Base-by-base conservation (phyloP, 2,113 vertebrate species). In the Salvelinus fontinalis region DNA sequence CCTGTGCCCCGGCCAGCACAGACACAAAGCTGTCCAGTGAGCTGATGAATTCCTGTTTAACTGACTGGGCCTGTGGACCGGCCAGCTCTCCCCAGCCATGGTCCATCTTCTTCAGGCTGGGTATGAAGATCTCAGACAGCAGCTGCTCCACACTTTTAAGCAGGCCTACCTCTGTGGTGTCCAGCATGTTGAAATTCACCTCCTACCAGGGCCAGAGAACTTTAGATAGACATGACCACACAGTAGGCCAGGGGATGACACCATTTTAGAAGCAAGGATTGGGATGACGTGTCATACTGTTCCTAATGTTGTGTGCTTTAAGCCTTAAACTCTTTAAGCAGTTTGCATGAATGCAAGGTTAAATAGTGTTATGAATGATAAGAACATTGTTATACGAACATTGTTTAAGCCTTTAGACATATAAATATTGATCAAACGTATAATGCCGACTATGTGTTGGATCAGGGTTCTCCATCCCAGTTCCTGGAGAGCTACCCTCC, bases 141-240 rank as follows among this genome's bases (percentile, higher is more conserved):
- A 99, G 81, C 54, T 93, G 93, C 77, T 96, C 92, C 79, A 97
- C 74, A 6, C 96, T 96, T 77, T 90, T 94, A n/a, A 99, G 87
- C 76, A 99, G 88, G 48, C 97, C 96, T 13, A 91, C 94, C 6
- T 91, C 93, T 3, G 92, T 88, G 0, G 94, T 85, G 75, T 99
- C 95, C 83, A 99, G 75, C 93, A 95, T 95, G 71, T 94, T 97
- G 84, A 98, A 98, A 90, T 90, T 95, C 48, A 98, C 92, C 83
- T 98, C 96, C 98, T 99, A 83, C 5, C 60, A 64, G 8, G 24
- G 12, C 51, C 51, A 54, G 13, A 54, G 51, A 54, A 54, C 1
- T 44, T 44, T 44, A 54, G 3, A 54, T 54, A 16, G 51, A 54
- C 13, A 18, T 54, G 51, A 54, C 16, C 16, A 44, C 51, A 54